Conservation (phyloP, 2,888 invertebrate genomes). For the Noctua janthina region DNA sequence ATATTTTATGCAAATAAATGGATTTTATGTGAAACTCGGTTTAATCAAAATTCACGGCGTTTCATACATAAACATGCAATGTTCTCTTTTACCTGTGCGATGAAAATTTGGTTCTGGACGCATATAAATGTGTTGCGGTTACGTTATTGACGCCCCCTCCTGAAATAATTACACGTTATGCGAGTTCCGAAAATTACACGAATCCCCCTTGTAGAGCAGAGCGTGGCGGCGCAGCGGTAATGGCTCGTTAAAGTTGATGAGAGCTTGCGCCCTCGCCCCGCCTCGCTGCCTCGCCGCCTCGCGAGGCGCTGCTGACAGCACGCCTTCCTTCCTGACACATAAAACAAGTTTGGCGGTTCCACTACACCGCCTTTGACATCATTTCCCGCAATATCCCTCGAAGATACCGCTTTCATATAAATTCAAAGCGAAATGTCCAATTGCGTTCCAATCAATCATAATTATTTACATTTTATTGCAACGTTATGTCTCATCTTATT, state of each 20-base stretch:
- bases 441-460: conserved; percentile 58
- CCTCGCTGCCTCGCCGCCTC: conserved; percentile 74
- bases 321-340: conserved; percentile 74
- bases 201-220: conserved; percentile 77
- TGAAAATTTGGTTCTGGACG: conserved; percentile 73
- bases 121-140: conserved; percentile 83
- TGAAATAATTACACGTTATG: conserved; percentile 88
- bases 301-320: conserved; percentile 73
- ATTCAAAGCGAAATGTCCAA: conserved; percentile 51
- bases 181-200: conserved; percentile 87
- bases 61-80: conserved; percentile 65
- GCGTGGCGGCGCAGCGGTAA: conserved; percentile 79
- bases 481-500: conserved; percentile 48
- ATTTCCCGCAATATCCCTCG: conserved; percentile 46
- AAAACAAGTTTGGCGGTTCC: conserved; percentile 73
- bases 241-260: conserved; percentile 90
- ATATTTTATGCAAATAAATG: conserved; percentile 62
- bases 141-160: conserved; percentile 85
- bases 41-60: conserved; percentile 59
- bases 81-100: conserved; percentile 58
- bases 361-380: conserved; percentile 55
- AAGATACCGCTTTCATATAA: conserved; percentile 48
- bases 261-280: conserved; percentile 81
- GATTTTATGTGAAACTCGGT: conserved; percentile 56
- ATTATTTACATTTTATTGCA: conserved; percentile 56